Percentiles rank a stretch among this genome's conserved stretches.
These are phyloP conservation scores for Epiblema foenella DNA, from an alignment of 2,888 invertebrate genomes.

Conservation along the genomic window DNA sequence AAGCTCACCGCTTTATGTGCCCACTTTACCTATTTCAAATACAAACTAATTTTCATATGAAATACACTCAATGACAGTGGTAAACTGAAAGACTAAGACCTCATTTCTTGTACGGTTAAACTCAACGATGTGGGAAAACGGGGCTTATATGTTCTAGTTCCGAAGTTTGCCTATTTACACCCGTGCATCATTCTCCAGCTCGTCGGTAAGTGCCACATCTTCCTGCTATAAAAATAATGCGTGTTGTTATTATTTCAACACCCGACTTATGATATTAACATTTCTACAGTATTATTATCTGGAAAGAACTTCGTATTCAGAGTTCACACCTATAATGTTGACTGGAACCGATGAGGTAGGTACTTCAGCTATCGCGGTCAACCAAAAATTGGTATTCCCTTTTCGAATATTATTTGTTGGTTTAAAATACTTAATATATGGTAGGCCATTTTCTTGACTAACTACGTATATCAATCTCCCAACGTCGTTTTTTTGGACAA, in stretches of 20 bases:
- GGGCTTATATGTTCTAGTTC: constrained; percentile 65
- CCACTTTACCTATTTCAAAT: neutral
- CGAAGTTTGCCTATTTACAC: constrained; percentile 56
- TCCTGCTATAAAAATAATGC: constrained; percentile 20
- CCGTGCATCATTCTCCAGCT: constrained; percentile 59
- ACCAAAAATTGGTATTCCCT: too few species aligned
- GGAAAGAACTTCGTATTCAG: neutral
- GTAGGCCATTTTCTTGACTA: too few species aligned
- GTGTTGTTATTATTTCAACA: neutral
- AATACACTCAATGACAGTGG: constrained; percentile 40
- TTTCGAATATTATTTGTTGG: too few species aligned
- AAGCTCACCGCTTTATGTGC: constrained; percentile 18
- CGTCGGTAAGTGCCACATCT: constrained; percentile 59
- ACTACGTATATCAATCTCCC: neutral
- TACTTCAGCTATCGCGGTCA: neutral
- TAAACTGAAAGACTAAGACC: constrained; percentile 1
- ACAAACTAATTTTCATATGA: neutral
- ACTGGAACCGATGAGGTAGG: neutral
- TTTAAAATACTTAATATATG: too few species aligned
- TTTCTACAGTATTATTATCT: neutral
- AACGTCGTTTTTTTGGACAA: neutral
- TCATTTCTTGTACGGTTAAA: constrained; percentile 8
- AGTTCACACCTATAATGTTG: neutral
- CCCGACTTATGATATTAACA: neutral
- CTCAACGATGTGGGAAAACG: constrained; percentile 51